phyloP scores from a whole-genome alignment of 2,888 invertebrate species.

The Plagiodera versicolora region DNA sequence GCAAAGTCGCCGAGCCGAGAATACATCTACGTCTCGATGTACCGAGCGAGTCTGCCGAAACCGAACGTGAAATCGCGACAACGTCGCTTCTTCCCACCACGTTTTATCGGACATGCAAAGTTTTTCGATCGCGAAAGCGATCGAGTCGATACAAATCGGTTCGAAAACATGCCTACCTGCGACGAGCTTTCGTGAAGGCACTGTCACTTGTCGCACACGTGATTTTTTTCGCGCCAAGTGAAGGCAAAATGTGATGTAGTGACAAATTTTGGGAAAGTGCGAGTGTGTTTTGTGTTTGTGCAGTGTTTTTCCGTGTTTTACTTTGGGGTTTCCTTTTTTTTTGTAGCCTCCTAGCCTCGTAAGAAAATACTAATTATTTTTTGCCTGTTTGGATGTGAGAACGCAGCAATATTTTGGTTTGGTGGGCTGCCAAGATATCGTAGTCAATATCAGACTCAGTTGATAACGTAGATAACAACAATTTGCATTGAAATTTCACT shows the following conservation, averaged over 20 bases:
- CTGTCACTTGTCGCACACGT: not conserved
- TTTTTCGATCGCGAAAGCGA: conserved; percentile 35
- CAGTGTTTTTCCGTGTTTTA: not conserved
- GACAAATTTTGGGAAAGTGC: not conserved
- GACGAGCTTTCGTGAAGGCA: too few species aligned
- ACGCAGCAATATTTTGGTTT: not conserved
- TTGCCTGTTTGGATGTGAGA: conserved; percentile 1
- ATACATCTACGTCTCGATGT: conserved; percentile 18
- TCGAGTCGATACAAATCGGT: conserved; percentile 20
- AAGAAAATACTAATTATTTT: not conserved
- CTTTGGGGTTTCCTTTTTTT: not conserved
- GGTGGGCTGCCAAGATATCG: too few species aligned
- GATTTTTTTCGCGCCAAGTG: not conserved
- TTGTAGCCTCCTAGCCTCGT: conserved; percentile 4
- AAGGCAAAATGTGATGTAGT: not conserved
- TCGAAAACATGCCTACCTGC: too few species aligned
- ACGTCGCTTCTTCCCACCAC: conserved; percentile 35
- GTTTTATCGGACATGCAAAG: conserved; percentile 31
- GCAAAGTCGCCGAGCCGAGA: not conserved
- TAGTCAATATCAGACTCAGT: too few species aligned
- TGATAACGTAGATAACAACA: too few species aligned
- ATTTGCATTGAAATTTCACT: too few species aligned
- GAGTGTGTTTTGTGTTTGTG: conserved; percentile 1
- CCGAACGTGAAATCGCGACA: too few species aligned
- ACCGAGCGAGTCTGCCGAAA: too few species aligned